phyloP scores from a whole-genome alignment of 1,140 invertebrate species.

The Tetraneura akinire region DNA sequence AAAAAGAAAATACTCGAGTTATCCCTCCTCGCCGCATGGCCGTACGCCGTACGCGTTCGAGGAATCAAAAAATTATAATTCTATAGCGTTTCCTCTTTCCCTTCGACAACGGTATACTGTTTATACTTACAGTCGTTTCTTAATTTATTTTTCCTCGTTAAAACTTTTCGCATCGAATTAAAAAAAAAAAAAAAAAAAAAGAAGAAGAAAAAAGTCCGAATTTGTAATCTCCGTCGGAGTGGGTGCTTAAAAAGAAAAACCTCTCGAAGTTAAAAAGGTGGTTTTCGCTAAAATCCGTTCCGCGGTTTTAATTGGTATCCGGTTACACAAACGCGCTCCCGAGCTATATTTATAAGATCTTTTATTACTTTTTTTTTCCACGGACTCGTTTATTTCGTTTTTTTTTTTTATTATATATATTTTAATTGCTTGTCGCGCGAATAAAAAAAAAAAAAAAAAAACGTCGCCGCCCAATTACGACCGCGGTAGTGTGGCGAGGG shows the following conservation, averaged over 20 bases:
- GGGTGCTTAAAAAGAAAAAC: slow-evolving; percentile 13
- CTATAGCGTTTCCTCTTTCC: background rate
- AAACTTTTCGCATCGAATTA: slow-evolving; percentile 30
- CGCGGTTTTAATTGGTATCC: slow-evolving; percentile 48
- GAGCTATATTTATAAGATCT: background rate
- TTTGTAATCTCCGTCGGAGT: slow-evolving; percentile 36
- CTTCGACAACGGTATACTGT: background rate
- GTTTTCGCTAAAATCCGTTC: slow-evolving; percentile 35
- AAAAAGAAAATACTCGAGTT: slow-evolving; percentile 37
- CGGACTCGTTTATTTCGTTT: background rate
- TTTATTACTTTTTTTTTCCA: slow-evolving; percentile 26
- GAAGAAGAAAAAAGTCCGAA: background rate
- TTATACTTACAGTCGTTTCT: slow-evolving; percentile 11
- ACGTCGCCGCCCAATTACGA: slow-evolving; percentile 41
- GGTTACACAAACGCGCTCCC: slow-evolving; percentile 36
- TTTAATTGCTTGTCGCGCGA: slow-evolving; percentile 46
- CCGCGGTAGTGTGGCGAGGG: background rate
- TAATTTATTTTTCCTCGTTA: slow-evolving; percentile 52
- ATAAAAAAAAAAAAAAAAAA: slow-evolving; percentile 31
- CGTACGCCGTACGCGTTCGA: slow-evolving; percentile 6
- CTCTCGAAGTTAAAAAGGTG: slow-evolving; percentile 38
- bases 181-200: slow-evolving; percentile 11
- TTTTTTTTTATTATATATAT: background rate
- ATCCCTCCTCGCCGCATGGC: background rate
- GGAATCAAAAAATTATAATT: slow-evolving; percentile 42